Conservation (phyloP, 2,888 invertebrate species). For the Steinernema scapterisci region DNA sequence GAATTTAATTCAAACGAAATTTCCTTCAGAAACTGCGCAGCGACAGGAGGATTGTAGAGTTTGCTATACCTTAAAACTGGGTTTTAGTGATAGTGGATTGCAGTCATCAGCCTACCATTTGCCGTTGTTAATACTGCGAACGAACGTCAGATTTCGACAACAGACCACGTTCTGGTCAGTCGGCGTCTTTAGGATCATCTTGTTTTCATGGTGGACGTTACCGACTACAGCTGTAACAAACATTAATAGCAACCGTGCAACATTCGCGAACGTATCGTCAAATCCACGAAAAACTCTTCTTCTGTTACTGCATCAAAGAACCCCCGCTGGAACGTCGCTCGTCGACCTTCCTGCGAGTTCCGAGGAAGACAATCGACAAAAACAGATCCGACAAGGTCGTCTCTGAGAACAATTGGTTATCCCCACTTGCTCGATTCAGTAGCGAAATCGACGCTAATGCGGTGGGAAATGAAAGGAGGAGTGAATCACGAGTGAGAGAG, state of each 20-base stretch:
- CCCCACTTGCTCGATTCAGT: conserved; percentile 11
- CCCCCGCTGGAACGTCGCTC: background rate
- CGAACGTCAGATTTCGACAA: conserved; percentile 54
- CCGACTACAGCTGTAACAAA: too few relatives aligned
- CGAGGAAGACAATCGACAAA: conserved; percentile 4
- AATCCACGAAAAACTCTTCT: background rate
- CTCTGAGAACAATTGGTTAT: conserved; percentile 31
- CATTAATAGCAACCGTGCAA: background rate
- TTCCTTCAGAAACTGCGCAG: conserved; percentile 79
- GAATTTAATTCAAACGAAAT: conserved; percentile 87
- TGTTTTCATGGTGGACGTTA: background rate
- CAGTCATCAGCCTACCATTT: conserved; percentile 45
- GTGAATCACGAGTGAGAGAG: background rate
- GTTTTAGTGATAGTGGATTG: conserved; percentile 13
- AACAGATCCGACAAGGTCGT: conserved; percentile 29
- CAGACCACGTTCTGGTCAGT: conserved; percentile 24
- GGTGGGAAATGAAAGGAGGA: background rate
- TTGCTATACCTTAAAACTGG: conserved; percentile 33
- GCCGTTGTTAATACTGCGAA: conserved; percentile 54
- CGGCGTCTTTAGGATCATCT: background rate
- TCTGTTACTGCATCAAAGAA: background rate
- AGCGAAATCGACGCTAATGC: conserved; percentile 10
- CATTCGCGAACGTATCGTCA: background rate
- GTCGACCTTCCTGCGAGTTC: conserved; percentile 20
- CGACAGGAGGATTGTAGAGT: conserved; percentile 61